Base-by-base conservation (phyloP, 1,140 invertebrate species). In the Parasteatoda tepidariorum region DNA sequence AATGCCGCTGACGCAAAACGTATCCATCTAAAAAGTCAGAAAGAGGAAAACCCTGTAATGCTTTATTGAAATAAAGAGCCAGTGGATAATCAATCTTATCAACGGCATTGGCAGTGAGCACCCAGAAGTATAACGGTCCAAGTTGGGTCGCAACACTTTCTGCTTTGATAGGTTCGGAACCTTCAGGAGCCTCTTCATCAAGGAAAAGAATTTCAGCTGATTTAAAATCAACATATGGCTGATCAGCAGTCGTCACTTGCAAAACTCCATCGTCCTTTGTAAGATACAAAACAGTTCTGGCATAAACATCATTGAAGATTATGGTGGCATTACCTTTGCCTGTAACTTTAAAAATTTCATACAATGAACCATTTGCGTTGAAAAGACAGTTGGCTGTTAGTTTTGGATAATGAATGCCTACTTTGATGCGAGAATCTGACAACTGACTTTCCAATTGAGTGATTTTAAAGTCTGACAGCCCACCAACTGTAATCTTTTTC, bases 41-140 rank as follows among this genome's bases (percentile, higher is more conserved):
- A 11, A 79, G 33, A 22, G 66, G 66, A 7, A 86, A 86, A 24
- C 71, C 57, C 38, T 81, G 64, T 7, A 86, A 24, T 9, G 78
- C 83, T 22, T 85, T 62, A 57, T 86, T 86, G 57, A 86, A 70
- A 28, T 83, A 86, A 22, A 75, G 26, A 31, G 78, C 79, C n/a
- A 85, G n/a, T 70, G 84, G 81, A 26, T 73, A 70, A 26, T 86
- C 84, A 18, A 86, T 38, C 61, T 85, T 75, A 34, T 86, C 79
- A 6, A 86, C 85, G 15, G 86, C 81, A 38, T 86, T 83, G 71
- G 85, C 85, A 2, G 86, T 85, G 3, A 86, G 64, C 31, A 86
- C 83, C 86, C 86, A 86, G 66, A 86, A 86, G 22, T 86, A 68
- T 9, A 86, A 33, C 15, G 86, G 84, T 28, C 86, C 85, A 7